Base-by-base conservation (phyloP, 2,797 vertebrate species). In the Cirrhinus mrigala region DNA sequence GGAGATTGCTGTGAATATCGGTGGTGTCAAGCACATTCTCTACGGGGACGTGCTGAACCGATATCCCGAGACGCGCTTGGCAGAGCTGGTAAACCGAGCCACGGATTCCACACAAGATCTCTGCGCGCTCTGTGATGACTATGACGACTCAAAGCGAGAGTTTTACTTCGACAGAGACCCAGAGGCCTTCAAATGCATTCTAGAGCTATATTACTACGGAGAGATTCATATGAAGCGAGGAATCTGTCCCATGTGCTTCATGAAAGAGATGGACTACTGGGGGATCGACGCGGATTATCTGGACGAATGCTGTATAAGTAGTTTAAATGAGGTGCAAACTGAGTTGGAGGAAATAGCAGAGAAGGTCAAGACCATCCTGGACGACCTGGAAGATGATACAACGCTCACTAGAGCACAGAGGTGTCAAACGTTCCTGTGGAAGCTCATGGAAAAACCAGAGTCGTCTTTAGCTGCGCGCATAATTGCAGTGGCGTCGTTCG, bases 221-320 rank as follows among this genome's bases (percentile, higher is more conserved):
- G 98, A 99, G 92, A 96, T 99, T 27, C 98, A 99, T 90, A 97
- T 99, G 95, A 98, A 98, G 89, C 95, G 96, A 86, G 98, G 98
- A 48, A 97, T 98, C 84, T 99, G 98, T 74, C 98, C 98, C 0
- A 97, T 99, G 87, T 98, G 98, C 92, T 99, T 99, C 90, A 95
- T 98, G 93, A 97, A 96, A 81, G 98, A 99, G 90, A 98, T 99
- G 97, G 98, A 98, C 87, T 99, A 98, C 93, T 99, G 98, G 98
- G 97, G 96, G 91, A 96, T 99, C 79, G 97, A 95, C 88, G 90
- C 96, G 27, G 95, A 96, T 87, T 96, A 96, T 86, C 89, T 99
- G 82, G 98, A 99, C 69, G 97, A 98, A 9, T 99, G 98, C 58
- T 99, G 98, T 88, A 96, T 96, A 89, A 92, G 96, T 85, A 94